These are phyloP conservation scores for Patella ulyssiponensis DNA, from an alignment of 2,888 invertebrate species.

Conservation along the genomic window DNA sequence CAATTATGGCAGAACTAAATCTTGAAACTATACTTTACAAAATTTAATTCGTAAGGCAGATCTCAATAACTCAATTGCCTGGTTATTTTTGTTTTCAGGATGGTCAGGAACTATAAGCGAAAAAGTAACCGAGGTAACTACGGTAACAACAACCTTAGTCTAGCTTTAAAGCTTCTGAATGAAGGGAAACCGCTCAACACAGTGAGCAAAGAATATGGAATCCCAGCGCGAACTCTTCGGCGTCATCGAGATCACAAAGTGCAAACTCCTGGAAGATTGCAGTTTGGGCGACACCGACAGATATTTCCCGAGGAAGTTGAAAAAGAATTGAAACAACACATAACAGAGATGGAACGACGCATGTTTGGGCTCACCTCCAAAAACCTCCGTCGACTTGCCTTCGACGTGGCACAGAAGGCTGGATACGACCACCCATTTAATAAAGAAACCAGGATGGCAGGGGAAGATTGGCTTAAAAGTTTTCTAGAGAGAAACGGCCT, in stretches of 20 bases:
- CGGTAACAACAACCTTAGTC: background rate
- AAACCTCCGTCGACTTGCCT: conserved; percentile 16
- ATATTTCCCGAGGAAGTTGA: conserved; percentile 12
- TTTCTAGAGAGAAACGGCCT: conserved; percentile 10
- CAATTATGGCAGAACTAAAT: background rate
- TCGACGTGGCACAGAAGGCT: conserved; percentile 6
- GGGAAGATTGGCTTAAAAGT: conserved; percentile 12
- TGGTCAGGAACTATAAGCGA: background rate
- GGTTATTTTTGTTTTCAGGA: background rate
- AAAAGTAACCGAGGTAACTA: background rate
- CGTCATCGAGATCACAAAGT: conserved; percentile 12
- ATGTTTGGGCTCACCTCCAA: conserved; percentile 18
- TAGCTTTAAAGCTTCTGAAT: background rate
- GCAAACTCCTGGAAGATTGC: conserved; percentile 9
- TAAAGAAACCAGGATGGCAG: conserved; percentile 14
- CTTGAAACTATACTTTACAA: background rate
- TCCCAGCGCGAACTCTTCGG: conserved; percentile 13
- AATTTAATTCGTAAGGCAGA: too few species aligned
- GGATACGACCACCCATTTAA: conserved; percentile 11
- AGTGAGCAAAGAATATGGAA: conserved; percentile 9
- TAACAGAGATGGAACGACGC: conserved; percentile 11
- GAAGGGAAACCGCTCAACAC: conserved; percentile 11
- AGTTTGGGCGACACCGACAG: conserved; percentile 7
- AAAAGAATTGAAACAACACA: conserved; percentile 6
- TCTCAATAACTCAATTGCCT: too few species aligned